phyloP scores from a whole-genome alignment of 2,888 invertebrate species.

The Zhengitettix transpicula region DNA sequence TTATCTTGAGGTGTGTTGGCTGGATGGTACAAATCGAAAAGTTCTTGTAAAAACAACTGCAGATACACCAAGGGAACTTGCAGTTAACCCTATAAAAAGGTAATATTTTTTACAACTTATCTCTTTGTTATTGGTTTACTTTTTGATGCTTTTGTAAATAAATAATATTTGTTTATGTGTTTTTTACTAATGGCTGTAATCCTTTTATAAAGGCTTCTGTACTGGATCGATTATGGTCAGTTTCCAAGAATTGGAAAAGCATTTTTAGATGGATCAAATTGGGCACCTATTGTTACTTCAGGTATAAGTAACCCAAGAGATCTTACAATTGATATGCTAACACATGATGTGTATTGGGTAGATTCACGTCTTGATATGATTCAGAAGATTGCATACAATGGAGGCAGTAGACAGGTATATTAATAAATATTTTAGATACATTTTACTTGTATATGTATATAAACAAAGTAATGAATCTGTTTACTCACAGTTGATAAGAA shows the following conservation, averaged over 20 bases:
- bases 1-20: constrained; percentile 84
- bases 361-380: constrained; percentile 89
- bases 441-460: neutral
- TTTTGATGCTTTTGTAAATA: neutral
- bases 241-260: constrained; percentile 85
- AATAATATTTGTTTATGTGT: neutral
- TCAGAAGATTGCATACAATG: constrained; percentile 74
- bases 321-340: constrained; percentile 78
- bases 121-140: neutral
- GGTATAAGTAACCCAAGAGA: constrained; percentile 85
- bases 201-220: constrained; percentile 43
- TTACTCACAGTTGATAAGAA: constrained; percentile 43
- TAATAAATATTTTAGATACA: neutral
- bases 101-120: constrained; percentile 11
- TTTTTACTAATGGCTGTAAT: neutral
- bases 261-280: constrained; percentile 71
- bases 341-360: constrained; percentile 95
- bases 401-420: constrained; percentile 51
- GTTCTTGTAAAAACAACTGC: constrained; percentile 80
- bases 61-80: constrained; percentile 86
- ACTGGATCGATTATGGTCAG: constrained; percentile 97
- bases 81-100: constrained; percentile 86
- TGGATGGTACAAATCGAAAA: constrained; percentile 81
- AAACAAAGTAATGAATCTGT: neutral
- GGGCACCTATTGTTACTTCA: constrained; percentile 70